phyloP scores from a whole-genome alignment of 2,113 vertebrate genomes.

The Myodes glareolus region DNA sequence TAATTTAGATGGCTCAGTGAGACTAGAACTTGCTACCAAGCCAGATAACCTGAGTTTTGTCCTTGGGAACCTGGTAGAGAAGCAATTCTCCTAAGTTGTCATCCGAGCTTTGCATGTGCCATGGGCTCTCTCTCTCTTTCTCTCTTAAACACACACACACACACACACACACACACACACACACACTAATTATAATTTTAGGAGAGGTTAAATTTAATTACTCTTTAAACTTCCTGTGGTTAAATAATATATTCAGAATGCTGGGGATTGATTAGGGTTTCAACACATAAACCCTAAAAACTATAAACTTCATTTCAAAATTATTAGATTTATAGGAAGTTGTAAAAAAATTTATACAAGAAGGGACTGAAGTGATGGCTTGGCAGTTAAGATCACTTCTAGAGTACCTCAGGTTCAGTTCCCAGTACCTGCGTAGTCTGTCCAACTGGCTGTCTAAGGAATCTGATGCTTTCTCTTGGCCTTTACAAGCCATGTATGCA shows the following conservation, averaged over 20 bases:
- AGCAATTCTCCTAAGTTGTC: not conserved
- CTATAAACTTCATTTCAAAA: not conserved
- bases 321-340: not conserved
- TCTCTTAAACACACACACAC: not conserved
- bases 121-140: not conserved
- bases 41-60: not conserved
- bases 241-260: conserved; percentile 8
- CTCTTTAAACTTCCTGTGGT: not conserved
- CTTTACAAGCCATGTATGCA: too few relatives aligned
- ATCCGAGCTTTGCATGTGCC: not conserved
- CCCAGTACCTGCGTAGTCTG: not conserved
- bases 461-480: not conserved
- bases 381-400: not conserved
- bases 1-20: not conserved
- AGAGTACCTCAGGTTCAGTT: not conserved
- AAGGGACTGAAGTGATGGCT: not conserved
- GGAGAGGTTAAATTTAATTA: not conserved
- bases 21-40: not conserved
- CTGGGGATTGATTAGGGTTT: not conserved
- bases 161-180: not conserved
- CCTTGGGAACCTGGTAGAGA: not conserved
- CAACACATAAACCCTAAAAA: not conserved
- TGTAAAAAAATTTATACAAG: not conserved
- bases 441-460: not conserved
- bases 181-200: not conserved